Percentiles rank a stretch among this genome's conserved stretches.
Evolutionary conservation across 2,888 invertebrate species (phyloP).

Genomic region (Caenorhabditis sinica): DNA sequence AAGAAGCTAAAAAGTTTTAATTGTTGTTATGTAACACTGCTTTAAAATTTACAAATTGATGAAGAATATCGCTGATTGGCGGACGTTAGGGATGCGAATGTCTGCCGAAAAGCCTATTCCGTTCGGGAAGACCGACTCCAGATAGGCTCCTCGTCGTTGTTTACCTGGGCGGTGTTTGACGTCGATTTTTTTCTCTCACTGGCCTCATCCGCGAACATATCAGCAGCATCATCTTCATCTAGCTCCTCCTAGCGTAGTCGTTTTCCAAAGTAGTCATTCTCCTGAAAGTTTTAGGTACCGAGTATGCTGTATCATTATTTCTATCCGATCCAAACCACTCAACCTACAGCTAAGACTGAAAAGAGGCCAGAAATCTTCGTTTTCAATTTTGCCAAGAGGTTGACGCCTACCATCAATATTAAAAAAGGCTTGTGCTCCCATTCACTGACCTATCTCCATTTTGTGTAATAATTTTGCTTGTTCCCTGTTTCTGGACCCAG

Average conservation of each 20-base stretch:
- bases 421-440: not conserved
- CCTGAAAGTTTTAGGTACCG: not conserved
- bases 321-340: not conserved
- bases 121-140: no score
- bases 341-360: not conserved
- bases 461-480: not conserved
- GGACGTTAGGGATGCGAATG: no score
- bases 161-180: no score
- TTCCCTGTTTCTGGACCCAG: not conserved
- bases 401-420: not conserved
- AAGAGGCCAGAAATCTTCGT: not conserved
- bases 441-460: not conserved
- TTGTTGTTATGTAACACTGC: no score
- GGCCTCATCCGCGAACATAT: not conserved
- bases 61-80: no score
- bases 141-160: no score
- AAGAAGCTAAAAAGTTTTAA: no score
- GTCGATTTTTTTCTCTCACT: no score
- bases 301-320: not conserved
- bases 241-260: no score
- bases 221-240: not conserved
- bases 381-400: slow-evolving; percentile 15
- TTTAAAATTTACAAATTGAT: no score
- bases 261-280: not conserved
- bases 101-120: no score